Base-by-base conservation (phyloP, 1,140 invertebrate genomes). In the Apis mellifera region DNA sequence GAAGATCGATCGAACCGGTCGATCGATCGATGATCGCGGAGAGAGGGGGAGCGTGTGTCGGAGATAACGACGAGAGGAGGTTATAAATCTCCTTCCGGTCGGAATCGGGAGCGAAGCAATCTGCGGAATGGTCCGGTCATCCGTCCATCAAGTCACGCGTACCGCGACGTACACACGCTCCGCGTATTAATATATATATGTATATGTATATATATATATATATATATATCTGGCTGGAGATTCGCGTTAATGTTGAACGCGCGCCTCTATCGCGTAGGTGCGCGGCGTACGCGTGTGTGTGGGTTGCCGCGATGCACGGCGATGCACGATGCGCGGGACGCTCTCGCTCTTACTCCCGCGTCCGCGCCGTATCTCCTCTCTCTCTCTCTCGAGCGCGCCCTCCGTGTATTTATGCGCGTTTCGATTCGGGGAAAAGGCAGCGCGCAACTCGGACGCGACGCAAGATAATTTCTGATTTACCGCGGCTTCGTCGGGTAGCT, bases 381-480 rank as follows among this genome's bases (percentile, higher is more conserved):
- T 48, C 62, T 62, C 70, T 60, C 60, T 52, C 81, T 78, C 84
- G 26, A n/a, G 66, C 65, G 48, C 60, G 13, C 52, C 70, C 54
- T 71, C 42, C 52, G 69, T 81, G 89, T 93, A 93, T 93, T 92
- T 93, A 94, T 94, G 92, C 89, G 89, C 83, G 89, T 91, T 91
- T 91, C 90, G 90, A 93, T 93, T 42, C 32, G 32, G 91, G 93
- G 90, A 93, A 93, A 93, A 93, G 92, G 91, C 92, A 93, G 86
- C 84, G 86, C 74, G 80, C 75, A 72, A 86, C 87, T 89, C 86
- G 90, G 88, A 85, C 90, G 89, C 90, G 90, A 90, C 91, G 86
- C 81, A 90, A 94, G 93, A 94, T 94, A 94, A 94, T 94, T 93
- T 92, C 92, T 94, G 93, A 94, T 94, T 94, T 94, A 94, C 91